Evolutionary conservation across 2,888 invertebrate species (phyloP).

Genomic region (Diadegma fenestrale): DNA sequence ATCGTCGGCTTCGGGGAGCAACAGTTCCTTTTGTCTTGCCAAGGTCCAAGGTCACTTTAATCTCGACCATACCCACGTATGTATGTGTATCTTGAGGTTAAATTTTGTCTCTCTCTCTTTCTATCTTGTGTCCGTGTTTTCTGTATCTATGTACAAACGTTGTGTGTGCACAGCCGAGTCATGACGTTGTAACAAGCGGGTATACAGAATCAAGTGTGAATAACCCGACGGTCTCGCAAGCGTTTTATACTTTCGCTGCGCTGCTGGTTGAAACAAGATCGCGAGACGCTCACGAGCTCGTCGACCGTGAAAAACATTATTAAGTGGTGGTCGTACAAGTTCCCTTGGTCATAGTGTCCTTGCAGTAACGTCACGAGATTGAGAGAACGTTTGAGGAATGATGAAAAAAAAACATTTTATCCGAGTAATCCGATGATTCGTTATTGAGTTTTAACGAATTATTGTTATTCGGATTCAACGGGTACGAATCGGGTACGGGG

Average conservation of each 20-base stretch:
- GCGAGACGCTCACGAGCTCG: conserved; percentile 35
- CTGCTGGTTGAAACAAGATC: conserved; percentile 55
- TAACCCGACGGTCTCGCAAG: conserved; percentile 46
- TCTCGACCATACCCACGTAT: neutral
- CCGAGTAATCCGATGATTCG: too few species aligned
- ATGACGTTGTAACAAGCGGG: conserved; percentile 38
- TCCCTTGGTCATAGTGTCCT: conserved; percentile 29
- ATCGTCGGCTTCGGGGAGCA: conserved; percentile 6
- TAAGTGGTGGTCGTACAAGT: conserved; percentile 26
- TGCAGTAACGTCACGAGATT: conserved; percentile 28
- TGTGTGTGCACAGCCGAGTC: conserved; percentile 22
- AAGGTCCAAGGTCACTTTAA: conserved; percentile 39
- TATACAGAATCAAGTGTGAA: conserved; percentile 53
- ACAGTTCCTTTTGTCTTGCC: conserved; percentile 30
- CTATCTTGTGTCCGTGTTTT: neutral
- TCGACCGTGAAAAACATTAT: conserved; percentile 67
- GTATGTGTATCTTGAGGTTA: too few species aligned
- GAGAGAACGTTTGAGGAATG: neutral
- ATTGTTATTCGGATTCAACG: neutral
- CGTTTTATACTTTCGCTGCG: conserved; percentile 57
- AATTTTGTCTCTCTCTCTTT: too few species aligned
- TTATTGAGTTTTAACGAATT: neutral
- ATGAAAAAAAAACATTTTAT: neutral
- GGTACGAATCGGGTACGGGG: neutral
- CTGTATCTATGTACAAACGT: neutral